phyloP scores from a whole-genome alignment of 2,797 vertebrate genomes.

The Merluccius polli region DNA sequence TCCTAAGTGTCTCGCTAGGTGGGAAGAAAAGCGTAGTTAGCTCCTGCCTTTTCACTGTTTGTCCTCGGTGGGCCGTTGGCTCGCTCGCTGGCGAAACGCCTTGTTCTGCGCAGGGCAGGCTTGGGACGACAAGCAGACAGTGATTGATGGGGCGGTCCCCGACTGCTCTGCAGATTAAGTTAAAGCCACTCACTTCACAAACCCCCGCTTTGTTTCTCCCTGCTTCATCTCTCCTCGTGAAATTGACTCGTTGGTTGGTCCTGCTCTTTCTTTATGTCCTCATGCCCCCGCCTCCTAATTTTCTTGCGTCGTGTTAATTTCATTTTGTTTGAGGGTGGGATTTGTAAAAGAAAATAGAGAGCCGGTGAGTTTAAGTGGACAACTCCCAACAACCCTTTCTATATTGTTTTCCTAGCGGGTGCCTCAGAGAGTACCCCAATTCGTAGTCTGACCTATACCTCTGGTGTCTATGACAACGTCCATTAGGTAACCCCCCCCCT shows the following conservation, averaged over 20 bases:
- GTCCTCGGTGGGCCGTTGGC: constrained; percentile 29
- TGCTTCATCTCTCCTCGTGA: constrained; percentile 51
- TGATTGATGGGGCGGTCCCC: constrained; percentile 70
- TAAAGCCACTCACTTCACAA: constrained; percentile 52
- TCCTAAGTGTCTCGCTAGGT: constrained; percentile 36
- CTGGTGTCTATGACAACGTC: background rate
- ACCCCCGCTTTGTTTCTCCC: constrained; percentile 58
- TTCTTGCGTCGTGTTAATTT: constrained; percentile 41
- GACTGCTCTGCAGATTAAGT: constrained; percentile 64
- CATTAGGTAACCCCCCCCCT: background rate
- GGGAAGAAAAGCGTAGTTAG: constrained; percentile 29
- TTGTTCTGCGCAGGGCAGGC: constrained; percentile 11
- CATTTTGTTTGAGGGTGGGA: constrained; percentile 45
- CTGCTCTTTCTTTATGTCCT: constrained; percentile 14
- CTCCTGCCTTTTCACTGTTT: constrained; percentile 30
- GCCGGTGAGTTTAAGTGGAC: constrained; percentile 42
- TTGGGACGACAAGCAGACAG: constrained; percentile 58
- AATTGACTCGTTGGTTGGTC: constrained; percentile 47
- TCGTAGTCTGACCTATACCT: constrained; percentile 17
- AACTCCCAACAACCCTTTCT: constrained; percentile 21
- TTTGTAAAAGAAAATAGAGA: constrained; percentile 30
- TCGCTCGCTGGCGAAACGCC: constrained; percentile 35
- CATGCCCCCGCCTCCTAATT: constrained; percentile 6
- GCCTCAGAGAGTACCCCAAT: constrained; percentile 40
- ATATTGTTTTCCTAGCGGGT: constrained; percentile 35